These are phyloP conservation scores for Holacanthella duospinosa DNA, from an alignment of 2,888 invertebrate species.

Conservation along the genomic window DNA sequence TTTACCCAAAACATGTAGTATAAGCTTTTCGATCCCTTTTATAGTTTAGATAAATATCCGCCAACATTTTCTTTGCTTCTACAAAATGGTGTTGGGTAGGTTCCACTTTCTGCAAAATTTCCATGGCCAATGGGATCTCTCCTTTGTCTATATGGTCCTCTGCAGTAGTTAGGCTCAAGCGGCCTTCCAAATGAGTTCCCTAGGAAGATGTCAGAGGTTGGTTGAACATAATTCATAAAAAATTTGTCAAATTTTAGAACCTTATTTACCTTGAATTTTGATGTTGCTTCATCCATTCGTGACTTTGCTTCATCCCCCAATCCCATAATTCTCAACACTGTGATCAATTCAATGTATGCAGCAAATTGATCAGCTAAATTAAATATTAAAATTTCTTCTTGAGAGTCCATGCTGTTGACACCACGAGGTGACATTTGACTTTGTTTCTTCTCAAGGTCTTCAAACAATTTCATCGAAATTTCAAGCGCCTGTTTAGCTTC, in stretches of 20 bases:
- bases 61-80: slow-evolving; percentile 57
- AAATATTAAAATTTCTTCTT: too few relatives aligned
- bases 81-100: slow-evolving; percentile 76
- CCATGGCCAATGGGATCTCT: slow-evolving; percentile 70
- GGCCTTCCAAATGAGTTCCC: slow-evolving; percentile 73
- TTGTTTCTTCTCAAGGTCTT: background rate
- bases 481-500: slow-evolving; percentile 65
- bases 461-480: slow-evolving; percentile 56
- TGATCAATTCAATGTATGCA: slow-evolving; percentile 74
- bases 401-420: background rate
- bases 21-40: slow-evolving; percentile 78
- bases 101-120: slow-evolving; percentile 62
- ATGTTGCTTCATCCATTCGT: slow-evolving; percentile 58
- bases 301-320: slow-evolving; percentile 69
- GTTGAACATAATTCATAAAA: background rate
- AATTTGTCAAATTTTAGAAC: background rate
- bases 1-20: slow-evolving; percentile 67
- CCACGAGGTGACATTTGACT: background rate
- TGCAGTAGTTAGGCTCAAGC: slow-evolving; percentile 72
- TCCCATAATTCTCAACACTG: slow-evolving; percentile 57
- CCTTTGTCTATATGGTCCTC: slow-evolving; percentile 69
- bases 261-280: slow-evolving; percentile 39
- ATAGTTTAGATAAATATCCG: slow-evolving; percentile 76
- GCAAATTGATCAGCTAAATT: slow-evolving; percentile 68
- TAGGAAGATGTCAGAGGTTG: background rate